A percentile compares a stretch with the other conserved stretches of the same genome.
Evolutionary conservation across 2,113 vertebrate species (phyloP).

Genomic region (Sceloporus tristichus): DNA sequence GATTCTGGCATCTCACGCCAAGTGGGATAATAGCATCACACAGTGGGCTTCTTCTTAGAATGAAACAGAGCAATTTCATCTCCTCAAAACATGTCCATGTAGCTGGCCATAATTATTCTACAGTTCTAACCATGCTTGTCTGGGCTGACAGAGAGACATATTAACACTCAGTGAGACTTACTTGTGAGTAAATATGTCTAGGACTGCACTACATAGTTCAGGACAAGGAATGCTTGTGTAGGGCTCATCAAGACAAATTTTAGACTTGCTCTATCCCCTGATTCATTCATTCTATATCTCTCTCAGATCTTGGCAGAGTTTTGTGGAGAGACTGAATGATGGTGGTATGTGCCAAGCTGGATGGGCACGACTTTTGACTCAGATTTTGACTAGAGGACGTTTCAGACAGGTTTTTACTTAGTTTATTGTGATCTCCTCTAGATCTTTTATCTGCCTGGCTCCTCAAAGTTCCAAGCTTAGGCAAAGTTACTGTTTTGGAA

Average conservation of each 20-base stretch:
- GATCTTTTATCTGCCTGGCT: background rate
- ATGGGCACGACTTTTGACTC: background rate
- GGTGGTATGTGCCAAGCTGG: background rate
- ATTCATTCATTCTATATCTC: background rate
- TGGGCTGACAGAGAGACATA: conserved; percentile 38
- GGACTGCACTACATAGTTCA: background rate
- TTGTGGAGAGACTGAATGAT: background rate
- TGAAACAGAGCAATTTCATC: conserved; percentile 28
- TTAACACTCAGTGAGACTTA: background rate
- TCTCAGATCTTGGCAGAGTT: background rate
- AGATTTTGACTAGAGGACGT: background rate
- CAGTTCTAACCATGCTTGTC: conserved; percentile 55
- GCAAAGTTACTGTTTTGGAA: too few relatives aligned
- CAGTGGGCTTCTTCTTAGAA: conserved; percentile 36
- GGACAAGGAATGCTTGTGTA: background rate
- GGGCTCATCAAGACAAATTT: background rate
- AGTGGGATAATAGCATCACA: background rate
- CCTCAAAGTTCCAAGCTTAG: too few relatives aligned
- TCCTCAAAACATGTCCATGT: conserved; percentile 52
- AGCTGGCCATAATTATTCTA: conserved; percentile 44
- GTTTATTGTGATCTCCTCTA: background rate
- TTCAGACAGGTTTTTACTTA: too few relatives aligned
- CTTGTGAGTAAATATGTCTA: background rate
- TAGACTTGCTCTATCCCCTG: background rate
- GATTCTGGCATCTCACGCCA: conserved; percentile 2